Evolutionary conservation across 2,888 invertebrate genomes (phyloP).

Genomic region (Cloeon dipterum): DNA sequence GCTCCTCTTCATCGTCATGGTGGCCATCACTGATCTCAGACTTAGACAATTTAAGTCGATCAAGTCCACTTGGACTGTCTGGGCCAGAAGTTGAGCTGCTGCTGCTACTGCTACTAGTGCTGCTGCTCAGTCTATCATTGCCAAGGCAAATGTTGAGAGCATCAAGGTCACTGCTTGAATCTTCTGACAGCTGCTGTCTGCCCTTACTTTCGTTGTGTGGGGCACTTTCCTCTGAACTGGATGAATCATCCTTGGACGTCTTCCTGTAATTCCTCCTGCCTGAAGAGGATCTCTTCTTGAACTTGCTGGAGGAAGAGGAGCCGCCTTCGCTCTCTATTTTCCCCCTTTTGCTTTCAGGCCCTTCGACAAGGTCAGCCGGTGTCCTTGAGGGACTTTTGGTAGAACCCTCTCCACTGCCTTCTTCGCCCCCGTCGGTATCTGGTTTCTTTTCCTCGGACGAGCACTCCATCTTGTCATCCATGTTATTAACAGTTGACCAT

Average conservation of each 20-base stretch:
- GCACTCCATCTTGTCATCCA: no score
- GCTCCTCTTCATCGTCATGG: conserved; percentile 5
- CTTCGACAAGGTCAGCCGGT: background rate
- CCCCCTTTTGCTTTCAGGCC: conserved; percentile 1
- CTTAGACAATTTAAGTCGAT: conserved; percentile 16
- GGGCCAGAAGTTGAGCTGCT: conserved; percentile 8
- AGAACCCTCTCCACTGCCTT: no score
- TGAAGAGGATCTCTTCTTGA: conserved; percentile 12
- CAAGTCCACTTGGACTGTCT: conserved; percentile 8
- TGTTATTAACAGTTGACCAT: no score
- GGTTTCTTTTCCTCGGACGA: no score
- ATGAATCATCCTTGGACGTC: conserved; percentile 8
- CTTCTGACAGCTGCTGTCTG: conserved; percentile 3
- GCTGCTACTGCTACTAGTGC: conserved; percentile 3
- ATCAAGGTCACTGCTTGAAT: conserved; percentile 3
- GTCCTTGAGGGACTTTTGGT: no score
- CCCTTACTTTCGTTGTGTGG: conserved; percentile 3
- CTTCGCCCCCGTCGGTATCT: no score
- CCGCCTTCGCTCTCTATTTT: no score
- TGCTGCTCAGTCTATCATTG: conserved; percentile 4
- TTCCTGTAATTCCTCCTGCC: conserved; percentile 14
- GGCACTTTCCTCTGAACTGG: conserved; percentile 7
- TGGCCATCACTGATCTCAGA: conserved; percentile 12
- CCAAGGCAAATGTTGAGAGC: no score
- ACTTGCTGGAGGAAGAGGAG: no score